Conservation (phyloP, 1,140 invertebrate genomes). For the Drosophila pseudoananassae region DNA sequence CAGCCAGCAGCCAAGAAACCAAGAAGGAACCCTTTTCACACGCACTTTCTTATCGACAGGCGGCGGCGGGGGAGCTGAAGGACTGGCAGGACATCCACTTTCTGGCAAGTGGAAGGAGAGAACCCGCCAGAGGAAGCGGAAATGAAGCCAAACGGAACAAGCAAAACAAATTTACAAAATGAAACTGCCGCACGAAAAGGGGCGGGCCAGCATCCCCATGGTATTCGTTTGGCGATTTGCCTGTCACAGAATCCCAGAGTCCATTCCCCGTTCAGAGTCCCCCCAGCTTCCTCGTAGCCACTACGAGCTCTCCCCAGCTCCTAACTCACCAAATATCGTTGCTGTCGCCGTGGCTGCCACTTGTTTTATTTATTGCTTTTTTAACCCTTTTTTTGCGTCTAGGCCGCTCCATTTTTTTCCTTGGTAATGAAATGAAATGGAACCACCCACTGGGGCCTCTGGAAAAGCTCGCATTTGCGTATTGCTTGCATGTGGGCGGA, state of each 20-base stretch:
- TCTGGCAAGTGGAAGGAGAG: slow-evolving; percentile 48
- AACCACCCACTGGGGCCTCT: slow-evolving; percentile 18
- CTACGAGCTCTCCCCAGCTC: slow-evolving; percentile 4
- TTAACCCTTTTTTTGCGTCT: slow-evolving; percentile 76
- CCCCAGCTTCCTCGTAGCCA: background rate
- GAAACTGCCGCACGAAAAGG: slow-evolving; percentile 63
- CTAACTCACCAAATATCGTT: slow-evolving; percentile 69
- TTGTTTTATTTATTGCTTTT: slow-evolving; percentile 83
- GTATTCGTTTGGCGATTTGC: slow-evolving; percentile 81
- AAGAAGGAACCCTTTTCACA: slow-evolving; percentile 74
- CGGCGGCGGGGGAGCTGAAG: slow-evolving; percentile 24
- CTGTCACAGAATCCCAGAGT: slow-evolving; percentile 58
- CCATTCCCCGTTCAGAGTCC: background rate
- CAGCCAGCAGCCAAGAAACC: slow-evolving; percentile 37
- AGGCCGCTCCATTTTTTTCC: slow-evolving; percentile 31
- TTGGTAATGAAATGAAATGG: slow-evolving; percentile 33
- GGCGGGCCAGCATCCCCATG: slow-evolving; percentile 56
- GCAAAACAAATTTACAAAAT: slow-evolving; percentile 83
- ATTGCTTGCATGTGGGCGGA: slow-evolving; percentile 40
- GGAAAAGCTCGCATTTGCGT: slow-evolving; percentile 63
- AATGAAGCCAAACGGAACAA: slow-evolving; percentile 82
- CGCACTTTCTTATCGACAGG: slow-evolving; percentile 80
- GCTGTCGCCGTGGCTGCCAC: slow-evolving; percentile 75
- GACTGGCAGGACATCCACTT: slow-evolving; percentile 38
- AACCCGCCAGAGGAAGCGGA: slow-evolving; percentile 58